Evolutionary conservation across 2,113 vertebrate genomes (phyloP), one percentile per base, ranked within the genome.

Genomic region (Rattus rattus): DNA sequence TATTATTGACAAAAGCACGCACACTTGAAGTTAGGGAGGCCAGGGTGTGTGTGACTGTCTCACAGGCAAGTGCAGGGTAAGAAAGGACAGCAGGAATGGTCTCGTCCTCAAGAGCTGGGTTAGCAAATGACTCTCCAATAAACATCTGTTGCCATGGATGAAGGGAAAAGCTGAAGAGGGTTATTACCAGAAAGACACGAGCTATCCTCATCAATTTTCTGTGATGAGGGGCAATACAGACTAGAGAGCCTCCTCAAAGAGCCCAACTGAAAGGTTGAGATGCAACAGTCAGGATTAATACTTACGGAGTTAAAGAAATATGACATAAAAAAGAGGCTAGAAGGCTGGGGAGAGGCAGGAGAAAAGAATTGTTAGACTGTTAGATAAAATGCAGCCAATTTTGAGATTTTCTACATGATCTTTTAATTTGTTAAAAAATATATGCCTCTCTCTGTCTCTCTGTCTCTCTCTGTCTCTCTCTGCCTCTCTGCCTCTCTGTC

Each of bases 1-100:
- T 13, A 17, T 54, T 36, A 14, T 28, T 6, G 11, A 36, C 10
- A 2, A 52, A 67, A 54, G 13, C 24, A 84, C 43, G 65, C 49
- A 36, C 19, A 1, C 7, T 43, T 20, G 49, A 87, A 16, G 22
- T 49, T 33, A 19, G 54, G 20, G 67, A 56, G 65, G 43, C 14
- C 59, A 80, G 73, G n/a, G 30, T 16, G n/a, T 19, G 22, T 36
- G 13, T 63, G n/a, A 28, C 56, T 84, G 5, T 52, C 12, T 67
- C 36, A 10, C 19, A 56, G 49, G 49, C 3, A 43, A 26, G 17
- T 33, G 6, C 10, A 6, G 54, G 10, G 63, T 6, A 2, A 0
- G 72, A 79, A 22, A 14, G 3, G 24, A n/a, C 2, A 7, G 12
- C 0, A 43, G 72, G 20, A 61, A 3, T 3, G 5, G 65, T 1